Conservation (phyloP, 2,888 invertebrate species). For the Rhopalosiphum nymphaeae region DNA sequence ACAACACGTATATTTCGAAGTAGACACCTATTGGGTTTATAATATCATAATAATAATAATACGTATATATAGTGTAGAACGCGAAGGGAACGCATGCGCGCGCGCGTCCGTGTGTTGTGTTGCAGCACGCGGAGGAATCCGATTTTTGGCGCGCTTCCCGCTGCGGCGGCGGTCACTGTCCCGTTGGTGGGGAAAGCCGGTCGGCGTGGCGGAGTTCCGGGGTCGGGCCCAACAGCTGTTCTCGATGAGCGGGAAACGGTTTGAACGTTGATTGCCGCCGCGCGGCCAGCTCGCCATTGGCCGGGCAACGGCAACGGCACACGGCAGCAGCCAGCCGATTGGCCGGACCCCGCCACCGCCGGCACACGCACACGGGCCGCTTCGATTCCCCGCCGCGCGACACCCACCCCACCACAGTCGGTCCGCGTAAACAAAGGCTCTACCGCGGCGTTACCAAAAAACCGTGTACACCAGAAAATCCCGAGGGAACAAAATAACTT, state of each 20-base stretch:
- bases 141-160: conserved; percentile 63
- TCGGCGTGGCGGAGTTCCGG: background rate
- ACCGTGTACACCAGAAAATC: background rate
- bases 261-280: conserved; percentile 59
- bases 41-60: no score
- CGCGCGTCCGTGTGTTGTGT: conserved; percentile 1
- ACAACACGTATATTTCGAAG: no score
- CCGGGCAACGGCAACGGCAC: conserved; percentile 50
- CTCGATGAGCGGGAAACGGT: conserved; percentile 61
- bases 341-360: conserved; percentile 57
- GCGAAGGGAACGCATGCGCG: background rate
- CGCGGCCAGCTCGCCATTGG: conserved; percentile 39
- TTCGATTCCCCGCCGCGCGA: conserved; percentile 32
- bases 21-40: no score
- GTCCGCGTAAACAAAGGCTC: conserved; percentile 62
- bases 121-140: conserved; percentile 53
- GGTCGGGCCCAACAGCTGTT: conserved; percentile 55
- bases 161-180: background rate
- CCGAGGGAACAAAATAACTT: background rate
- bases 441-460: conserved; percentile 36
- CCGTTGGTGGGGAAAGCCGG: background rate
- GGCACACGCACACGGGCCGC: conserved; percentile 39
- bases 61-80: background rate
- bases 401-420: conserved; percentile 40
- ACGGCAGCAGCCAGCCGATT: conserved; percentile 49